Percentiles rank a stretch among this genome's conserved stretches.
Evolutionary conservation across 2,797 vertebrate species (phyloP).

Genomic region (Chelonia mydas): DNA sequence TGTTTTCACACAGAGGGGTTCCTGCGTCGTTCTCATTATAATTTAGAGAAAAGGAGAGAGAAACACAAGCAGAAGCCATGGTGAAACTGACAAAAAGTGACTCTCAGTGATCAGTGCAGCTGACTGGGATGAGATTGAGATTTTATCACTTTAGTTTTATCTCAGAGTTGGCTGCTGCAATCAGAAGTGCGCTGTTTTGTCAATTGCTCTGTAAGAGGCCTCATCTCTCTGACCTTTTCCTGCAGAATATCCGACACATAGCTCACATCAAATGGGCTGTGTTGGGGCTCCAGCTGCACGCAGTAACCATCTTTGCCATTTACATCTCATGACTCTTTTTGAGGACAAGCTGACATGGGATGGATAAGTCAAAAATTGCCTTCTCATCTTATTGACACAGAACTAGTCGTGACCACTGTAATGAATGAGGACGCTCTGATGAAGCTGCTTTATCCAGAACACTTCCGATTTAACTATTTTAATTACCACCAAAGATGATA

Average conservation of each 20-base stretch:
- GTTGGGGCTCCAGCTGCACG: slow-evolving; percentile 47
- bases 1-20: not conserved
- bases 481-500: slow-evolving; percentile 19
- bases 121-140: slow-evolving; percentile 27
- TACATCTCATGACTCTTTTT: slow-evolving; percentile 16
- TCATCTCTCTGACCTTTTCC: slow-evolving; percentile 41
- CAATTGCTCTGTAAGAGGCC: not conserved
- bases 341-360: slow-evolving; percentile 21
- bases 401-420: slow-evolving; percentile 53
- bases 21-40: not conserved
- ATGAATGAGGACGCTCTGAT: slow-evolving; percentile 72
- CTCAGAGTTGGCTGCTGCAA: slow-evolving; percentile 16
- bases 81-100: not conserved
- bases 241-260: slow-evolving; percentile 31
- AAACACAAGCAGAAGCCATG: not conserved
- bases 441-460: slow-evolving; percentile 60
- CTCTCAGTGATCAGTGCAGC: not conserved
- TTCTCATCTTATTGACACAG: slow-evolving; percentile 68
- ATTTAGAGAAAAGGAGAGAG: not conserved
- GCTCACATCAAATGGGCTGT: slow-evolving; percentile 20
- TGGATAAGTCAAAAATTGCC: slow-evolving; percentile 53
- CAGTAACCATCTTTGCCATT: slow-evolving; percentile 29
- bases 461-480: slow-evolving; percentile 66
- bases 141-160: not conserved
- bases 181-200: not conserved